phyloP scores from a whole-genome alignment of 2,113 vertebrate species.

The Cnemophilus loriae region DNA sequence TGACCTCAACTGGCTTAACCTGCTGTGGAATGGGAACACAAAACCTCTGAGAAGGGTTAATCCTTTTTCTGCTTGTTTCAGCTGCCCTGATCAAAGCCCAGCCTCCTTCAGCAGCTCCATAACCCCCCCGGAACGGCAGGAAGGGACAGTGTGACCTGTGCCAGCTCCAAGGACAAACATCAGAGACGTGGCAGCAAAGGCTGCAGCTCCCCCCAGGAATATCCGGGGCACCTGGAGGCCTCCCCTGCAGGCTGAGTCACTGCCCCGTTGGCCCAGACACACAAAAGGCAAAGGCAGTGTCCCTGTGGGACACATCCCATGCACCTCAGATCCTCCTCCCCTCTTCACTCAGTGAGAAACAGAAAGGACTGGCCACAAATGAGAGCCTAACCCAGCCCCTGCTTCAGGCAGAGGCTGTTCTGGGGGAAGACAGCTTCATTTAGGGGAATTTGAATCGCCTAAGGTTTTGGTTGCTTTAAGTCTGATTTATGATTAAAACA shows the following conservation, averaged over 20 bases:
- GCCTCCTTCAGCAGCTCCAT: background rate
- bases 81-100: background rate
- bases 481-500: background rate
- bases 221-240: background rate
- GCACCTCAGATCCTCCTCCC: background rate
- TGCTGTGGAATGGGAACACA: background rate
- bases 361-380: background rate
- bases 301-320: background rate
- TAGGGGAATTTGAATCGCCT: background rate
- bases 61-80: background rate
- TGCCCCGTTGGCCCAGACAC: background rate
- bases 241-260: background rate
- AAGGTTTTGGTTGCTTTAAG: background rate
- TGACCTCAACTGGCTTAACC: background rate
- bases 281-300: background rate
- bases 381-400: background rate
- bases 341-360: background rate
- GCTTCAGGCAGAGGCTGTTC: background rate
- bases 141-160: background rate
- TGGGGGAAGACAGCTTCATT: background rate
- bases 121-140: background rate
- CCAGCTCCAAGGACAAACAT: background rate
- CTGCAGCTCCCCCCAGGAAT: background rate
- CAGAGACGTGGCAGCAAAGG: background rate
- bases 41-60: background rate